Evolutionary conservation across 2,113 vertebrate genomes (phyloP), one percentile per base, ranked within the genome.

Genomic region (Carettochelys insculpta): DNA sequence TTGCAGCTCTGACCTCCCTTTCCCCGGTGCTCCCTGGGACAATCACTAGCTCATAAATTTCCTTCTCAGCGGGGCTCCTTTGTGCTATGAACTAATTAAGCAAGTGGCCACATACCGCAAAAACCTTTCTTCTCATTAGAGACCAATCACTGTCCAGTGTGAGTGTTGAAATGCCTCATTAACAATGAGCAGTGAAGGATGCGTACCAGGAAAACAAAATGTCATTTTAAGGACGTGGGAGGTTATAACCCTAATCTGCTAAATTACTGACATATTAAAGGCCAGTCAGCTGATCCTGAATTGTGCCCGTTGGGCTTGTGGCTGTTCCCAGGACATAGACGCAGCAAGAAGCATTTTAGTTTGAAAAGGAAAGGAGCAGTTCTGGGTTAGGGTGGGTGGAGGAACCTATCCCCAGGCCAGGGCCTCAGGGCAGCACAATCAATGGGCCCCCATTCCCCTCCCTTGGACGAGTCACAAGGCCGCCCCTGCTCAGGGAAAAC

Each of bases 121-220:
- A 85, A 87, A n/a, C 76, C 88, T 83, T 84, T 41, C 51, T 29
- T 84, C 93, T 94, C 93, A 17, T 93, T 87, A 95, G 90, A 53
- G 90, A 81, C 86, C 90, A 65, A 29, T 77, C 48, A 48, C 0
- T 51, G 56, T n/a, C 50, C 61, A 3, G 13, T 77, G 92, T 77
- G 94, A 87, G 78, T 89, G 95, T 16, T 86, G n/a, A 80, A 92
- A 88, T 77, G 77, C 83, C 93, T 92, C 86, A 43, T 87, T 91
- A 92, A 14, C 83, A 24, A 29, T 0, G 85, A 84, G 84, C 38
- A 50, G 86, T 20, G 68, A 48, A 31, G 68, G 58, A 12, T 1
- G 3, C 1, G n/a, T 20, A 54, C 92, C 77, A 45, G 91, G 76
- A 77, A 90, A 93, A 77, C 82, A 86, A 90, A 43, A 41, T 77